Evolutionary conservation across 2,888 invertebrate genomes (phyloP).

Genomic region (Tetrapedia diversipes): DNA sequence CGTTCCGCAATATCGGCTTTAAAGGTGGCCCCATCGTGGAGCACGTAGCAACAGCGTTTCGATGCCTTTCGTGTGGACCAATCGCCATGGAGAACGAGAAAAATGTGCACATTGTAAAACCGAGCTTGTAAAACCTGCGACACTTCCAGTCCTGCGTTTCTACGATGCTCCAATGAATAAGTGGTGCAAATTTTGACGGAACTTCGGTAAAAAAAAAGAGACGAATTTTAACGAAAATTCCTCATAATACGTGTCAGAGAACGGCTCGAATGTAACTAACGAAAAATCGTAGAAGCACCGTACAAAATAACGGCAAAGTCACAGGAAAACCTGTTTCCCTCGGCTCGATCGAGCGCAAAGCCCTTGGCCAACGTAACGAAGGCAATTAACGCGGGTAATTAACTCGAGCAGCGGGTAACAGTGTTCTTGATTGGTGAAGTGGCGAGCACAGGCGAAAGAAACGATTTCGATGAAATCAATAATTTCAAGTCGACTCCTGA

Average conservation of each 20-base stretch:
- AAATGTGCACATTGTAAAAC: constrained; percentile 18
- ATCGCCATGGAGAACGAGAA: constrained; percentile 28
- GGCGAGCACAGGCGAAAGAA: constrained; percentile 17
- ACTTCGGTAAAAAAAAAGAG: no score
- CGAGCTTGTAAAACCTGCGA: neutral
- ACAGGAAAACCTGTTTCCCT: neutral
- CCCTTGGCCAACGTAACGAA: constrained; percentile 17
- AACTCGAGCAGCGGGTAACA: constrained; percentile 17
- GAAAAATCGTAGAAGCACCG: neutral
- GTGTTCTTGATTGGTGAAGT: constrained; percentile 1
- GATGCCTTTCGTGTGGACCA: constrained; percentile 28
- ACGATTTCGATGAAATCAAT: constrained; percentile 37
- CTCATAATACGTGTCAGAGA: neutral
- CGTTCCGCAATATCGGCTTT: constrained; percentile 53
- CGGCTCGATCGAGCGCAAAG: constrained; percentile 9
- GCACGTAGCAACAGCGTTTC: constrained; percentile 59
- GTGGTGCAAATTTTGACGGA: neutral
- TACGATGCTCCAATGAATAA: neutral
- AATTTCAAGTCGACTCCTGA: neutral
- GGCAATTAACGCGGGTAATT: constrained; percentile 33
- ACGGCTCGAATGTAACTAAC: neutral
- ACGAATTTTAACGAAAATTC: neutral
- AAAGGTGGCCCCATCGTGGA: constrained; percentile 46
- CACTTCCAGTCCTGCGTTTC: no score
- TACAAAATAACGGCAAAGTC: neutral